Percentiles rank a stretch among this genome's conserved stretches.
phyloP scores from a whole-genome alignment of 1,140 invertebrate genomes.

The Anagrus nilaparvatae region DNA sequence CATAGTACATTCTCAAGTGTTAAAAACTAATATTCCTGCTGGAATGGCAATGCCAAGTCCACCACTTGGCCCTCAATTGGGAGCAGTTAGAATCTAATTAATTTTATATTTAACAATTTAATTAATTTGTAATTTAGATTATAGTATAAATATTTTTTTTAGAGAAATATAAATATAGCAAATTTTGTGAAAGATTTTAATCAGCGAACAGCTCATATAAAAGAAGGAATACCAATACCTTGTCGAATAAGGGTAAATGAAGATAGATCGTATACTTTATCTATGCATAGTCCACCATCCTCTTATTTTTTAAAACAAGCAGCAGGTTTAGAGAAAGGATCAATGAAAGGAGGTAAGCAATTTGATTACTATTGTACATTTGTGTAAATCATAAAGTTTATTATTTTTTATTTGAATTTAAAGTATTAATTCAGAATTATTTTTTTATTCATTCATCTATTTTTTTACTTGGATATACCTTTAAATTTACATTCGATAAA shows the following conservation, averaged over 20 bases:
- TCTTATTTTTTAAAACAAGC: conserved; percentile 90
- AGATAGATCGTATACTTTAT: conserved; percentile 77
- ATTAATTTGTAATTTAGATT: background rate
- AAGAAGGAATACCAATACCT: conserved; percentile 85
- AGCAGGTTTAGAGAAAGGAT: conserved; percentile 77
- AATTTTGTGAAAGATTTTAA: conserved; percentile 99
- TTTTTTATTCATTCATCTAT: conserved; percentile 2
- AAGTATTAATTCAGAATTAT: conserved; percentile 1
- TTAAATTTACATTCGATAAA: background rate
- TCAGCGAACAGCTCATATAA: conserved; percentile 83
- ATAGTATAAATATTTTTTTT: conserved; percentile 13
- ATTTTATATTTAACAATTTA: background rate
- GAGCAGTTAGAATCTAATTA: conserved; percentile 61
- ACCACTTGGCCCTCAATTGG: conserved; percentile 83
- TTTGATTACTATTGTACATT: background rate
- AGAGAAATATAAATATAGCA: conserved; percentile 92
- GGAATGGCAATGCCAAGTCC: conserved; percentile 78
- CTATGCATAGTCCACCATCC: conserved; percentile 74
- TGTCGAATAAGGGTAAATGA: conserved; percentile 71
- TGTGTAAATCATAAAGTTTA: background rate
- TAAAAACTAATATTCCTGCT: conserved; percentile 73
- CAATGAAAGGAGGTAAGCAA: conserved; percentile 61
- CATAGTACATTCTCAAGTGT: conserved; percentile 58
- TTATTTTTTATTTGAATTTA: background rate
- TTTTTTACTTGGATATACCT: background rate